A percentile compares a stretch with the other conserved stretches of the same genome.
Evolutionary conservation across 2,888 invertebrate genomes (phyloP).

Genomic region (Pimpla rufipes): DNA sequence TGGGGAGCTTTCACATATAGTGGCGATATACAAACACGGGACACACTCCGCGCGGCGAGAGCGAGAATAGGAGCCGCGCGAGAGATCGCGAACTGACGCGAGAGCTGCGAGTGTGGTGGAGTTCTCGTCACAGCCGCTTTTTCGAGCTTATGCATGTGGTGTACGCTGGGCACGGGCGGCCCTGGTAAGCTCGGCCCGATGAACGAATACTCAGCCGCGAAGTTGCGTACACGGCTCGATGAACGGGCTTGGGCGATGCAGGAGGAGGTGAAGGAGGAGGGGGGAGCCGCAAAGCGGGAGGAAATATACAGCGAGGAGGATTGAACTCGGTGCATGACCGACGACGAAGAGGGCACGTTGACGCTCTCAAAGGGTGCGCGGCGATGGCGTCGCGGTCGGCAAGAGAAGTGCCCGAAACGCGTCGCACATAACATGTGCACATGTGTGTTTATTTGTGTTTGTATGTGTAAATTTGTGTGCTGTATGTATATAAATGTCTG

Average conservation of each 20-base stretch:
- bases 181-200: conserved; percentile 66
- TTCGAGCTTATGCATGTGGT: conserved; percentile 1
- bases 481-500: conserved; percentile 8
- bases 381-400: conserved; percentile 24
- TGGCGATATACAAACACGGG: conserved; percentile 10
- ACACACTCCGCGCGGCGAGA: background rate
- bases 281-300: conserved; percentile 23
- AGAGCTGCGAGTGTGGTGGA: background rate
- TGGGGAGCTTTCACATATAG: conserved; percentile 2
- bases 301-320: conserved; percentile 15
- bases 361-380: conserved; percentile 47
- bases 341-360: conserved; percentile 39
- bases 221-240: conserved; percentile 47
- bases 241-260: conserved; percentile 27
- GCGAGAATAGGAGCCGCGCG: background rate
- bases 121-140: conserved; percentile 26
- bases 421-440: conserved; percentile 7
- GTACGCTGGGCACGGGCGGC: conserved; percentile 26
- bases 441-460: background rate
- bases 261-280: background rate
- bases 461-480: background rate
- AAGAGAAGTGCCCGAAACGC: conserved; percentile 17
- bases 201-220: conserved; percentile 50
- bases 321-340: conserved; percentile 49
- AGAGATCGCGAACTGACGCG: conserved; percentile 1